A percentile compares a stretch with the other conserved stretches of the same genome.
phyloP scores from a whole-genome alignment of 1,140 invertebrate species.

The Lithobius niger region DNA sequence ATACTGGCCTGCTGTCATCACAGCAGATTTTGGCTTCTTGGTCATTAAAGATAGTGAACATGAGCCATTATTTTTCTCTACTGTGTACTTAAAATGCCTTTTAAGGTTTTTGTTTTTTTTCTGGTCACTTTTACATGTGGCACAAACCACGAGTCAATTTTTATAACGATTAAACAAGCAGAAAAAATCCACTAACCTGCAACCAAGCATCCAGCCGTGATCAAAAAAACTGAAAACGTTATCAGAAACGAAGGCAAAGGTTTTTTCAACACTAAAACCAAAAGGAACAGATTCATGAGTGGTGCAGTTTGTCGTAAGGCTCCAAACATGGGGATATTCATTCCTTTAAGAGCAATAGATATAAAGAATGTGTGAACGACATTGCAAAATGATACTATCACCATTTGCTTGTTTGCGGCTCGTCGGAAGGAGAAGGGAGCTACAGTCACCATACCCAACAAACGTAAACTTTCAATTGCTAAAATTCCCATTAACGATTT shows the following conservation, averaged over 20 bases:
- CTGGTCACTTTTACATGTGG: too few relatives aligned
- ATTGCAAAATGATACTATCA: neutral
- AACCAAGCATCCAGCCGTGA: slow-evolving; percentile 35
- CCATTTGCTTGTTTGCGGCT: neutral
- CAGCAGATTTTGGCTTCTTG: too few relatives aligned
- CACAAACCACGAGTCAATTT: too few relatives aligned
- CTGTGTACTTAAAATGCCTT: too few relatives aligned
- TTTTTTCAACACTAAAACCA: slow-evolving; percentile 31
- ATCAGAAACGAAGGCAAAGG: slow-evolving; percentile 27
- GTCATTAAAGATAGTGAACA: too few relatives aligned
- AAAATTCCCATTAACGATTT: neutral
- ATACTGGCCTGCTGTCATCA: too few relatives aligned
- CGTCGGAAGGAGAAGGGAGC: neutral
- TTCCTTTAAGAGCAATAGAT: slow-evolving; percentile 20
- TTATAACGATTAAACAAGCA: too few relatives aligned
- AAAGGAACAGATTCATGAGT: slow-evolving; percentile 34
- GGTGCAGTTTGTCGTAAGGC: slow-evolving; percentile 38
- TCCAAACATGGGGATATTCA: slow-evolving; percentile 42
- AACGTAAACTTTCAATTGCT: neutral
- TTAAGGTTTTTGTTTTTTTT: too few relatives aligned
- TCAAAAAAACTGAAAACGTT: slow-evolving; percentile 28
- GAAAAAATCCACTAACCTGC: slow-evolving; percentile 29
- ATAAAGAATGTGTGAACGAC: neutral
- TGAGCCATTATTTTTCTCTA: too few relatives aligned
- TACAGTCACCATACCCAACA: neutral